These are phyloP conservation scores for Hydroisotoma schaefferi DNA, from an alignment of 2,888 invertebrate genomes.

Conservation along the genomic window DNA sequence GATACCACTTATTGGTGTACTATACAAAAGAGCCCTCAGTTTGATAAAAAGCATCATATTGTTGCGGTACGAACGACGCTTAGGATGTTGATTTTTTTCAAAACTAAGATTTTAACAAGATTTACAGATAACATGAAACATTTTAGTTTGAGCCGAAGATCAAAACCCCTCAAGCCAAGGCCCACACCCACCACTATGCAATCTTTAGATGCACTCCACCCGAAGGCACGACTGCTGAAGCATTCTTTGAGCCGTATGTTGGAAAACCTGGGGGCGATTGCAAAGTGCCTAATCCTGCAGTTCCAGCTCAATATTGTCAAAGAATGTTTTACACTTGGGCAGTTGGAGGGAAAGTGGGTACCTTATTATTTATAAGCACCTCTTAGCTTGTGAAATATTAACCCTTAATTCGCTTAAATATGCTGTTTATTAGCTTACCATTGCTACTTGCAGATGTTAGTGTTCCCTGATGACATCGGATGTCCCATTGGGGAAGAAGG, in stretches of 20 bases:
- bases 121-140: not conserved
- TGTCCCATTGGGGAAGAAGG: constrained; percentile 19
- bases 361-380: not conserved
- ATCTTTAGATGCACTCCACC: constrained; percentile 27
- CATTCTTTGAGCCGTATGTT: constrained; percentile 20
- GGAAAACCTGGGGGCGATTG: constrained; percentile 21
- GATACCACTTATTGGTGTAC: constrained; percentile 86
- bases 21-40: constrained; percentile 69
- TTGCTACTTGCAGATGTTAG: too few species aligned
- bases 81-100: constrained; percentile 37
- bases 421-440: too few species aligned
- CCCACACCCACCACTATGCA: constrained; percentile 28
- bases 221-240: constrained; percentile 11
- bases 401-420: too few species aligned
- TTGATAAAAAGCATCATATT: constrained; percentile 71
- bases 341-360: constrained; percentile 25
- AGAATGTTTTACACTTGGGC: constrained; percentile 26
- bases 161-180: constrained; percentile 6
- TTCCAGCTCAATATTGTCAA: constrained; percentile 26
- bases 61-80: constrained; percentile 58
- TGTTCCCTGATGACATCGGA: constrained; percentile 32
- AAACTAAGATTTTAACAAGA: not conserved
- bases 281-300: constrained; percentile 9
- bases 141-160: constrained; percentile 16
- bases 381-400: not conserved